Evolutionary conservation across 2,797 vertebrate species (phyloP), one percentile per base, ranked within the genome.

Genomic region (Simalia tracyae): DNA sequence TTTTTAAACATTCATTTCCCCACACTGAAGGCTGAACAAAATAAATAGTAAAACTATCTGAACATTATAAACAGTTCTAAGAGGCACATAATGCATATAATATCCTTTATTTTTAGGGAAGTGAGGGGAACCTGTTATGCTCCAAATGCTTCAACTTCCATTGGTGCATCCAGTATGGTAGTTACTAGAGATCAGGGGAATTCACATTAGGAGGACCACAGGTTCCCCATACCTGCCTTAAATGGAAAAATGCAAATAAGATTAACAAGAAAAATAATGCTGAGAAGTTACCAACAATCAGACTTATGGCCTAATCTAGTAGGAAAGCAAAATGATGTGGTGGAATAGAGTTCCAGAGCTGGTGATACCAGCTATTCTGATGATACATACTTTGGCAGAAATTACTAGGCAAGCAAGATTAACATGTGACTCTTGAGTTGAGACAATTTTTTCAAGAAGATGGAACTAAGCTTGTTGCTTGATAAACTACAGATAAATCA

Each of bases 21-120:
- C 50, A 86, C 72, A 89, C 84, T 68, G 89, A 12, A 50, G 87
- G 93, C 95, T 93, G 2, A 94, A 93, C 56, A 24, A 42, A 92
- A n/a, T 94, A 96, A 94, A 61, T 46, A 92, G n/a, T 92, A 93
- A 93, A 57, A 95, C 57, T 84, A 56, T 61, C 93, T 94, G 94
- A 90, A 90, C 24, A 1, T 89, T 96, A 92, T 88, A 68, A 94
- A 92, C 64, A 94, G 96, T 92, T 95, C n/a, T 89, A 92, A 90
- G 95, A 94, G 89, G 93, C 95, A 94, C 90, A 92, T 94, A 31
- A 46, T 46, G 22, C 42, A 46, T 87, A 87, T 72, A 93, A 96
- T 95, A 91, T 94, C 93, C 26, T 93, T 89, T 87, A 86, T n/a
- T 87, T 87, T n/a, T 36, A 61, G 36, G 42, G 60, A 46, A 31